phyloP scores from a whole-genome alignment of 2,113 vertebrate species.

The Varanus salvator region DNA sequence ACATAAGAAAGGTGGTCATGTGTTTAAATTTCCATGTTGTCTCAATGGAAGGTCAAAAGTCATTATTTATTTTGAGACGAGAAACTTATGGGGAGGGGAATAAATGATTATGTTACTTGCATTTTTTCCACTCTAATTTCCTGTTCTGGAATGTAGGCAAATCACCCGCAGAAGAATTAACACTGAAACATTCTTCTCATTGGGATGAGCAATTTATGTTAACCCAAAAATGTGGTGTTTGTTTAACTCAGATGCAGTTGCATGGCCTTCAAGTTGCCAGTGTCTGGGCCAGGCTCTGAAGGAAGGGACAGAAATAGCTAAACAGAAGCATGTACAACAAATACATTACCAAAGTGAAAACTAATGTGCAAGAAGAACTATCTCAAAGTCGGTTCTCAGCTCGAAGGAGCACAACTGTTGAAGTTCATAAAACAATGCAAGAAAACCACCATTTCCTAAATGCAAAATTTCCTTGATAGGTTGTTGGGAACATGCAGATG shows the following conservation, averaged over 20 bases:
- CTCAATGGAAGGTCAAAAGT: conserved; percentile 47
- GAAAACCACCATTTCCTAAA: neutral
- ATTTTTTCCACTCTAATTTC: conserved; percentile 56
- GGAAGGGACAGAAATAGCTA: conserved; percentile 18
- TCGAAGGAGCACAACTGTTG: neutral
- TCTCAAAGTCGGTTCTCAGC: neutral
- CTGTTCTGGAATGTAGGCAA: conserved; percentile 10
- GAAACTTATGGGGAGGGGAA: conserved; percentile 45
- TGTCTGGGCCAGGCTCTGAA: conserved; percentile 43
- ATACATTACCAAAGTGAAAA: neutral
- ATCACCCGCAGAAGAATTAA: conserved; percentile 50
- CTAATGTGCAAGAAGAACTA: neutral
- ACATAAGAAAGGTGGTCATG: conserved; percentile 13
- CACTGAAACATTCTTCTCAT: conserved; percentile 55
- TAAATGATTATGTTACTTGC: conserved; percentile 54
- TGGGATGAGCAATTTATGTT: conserved; percentile 38
- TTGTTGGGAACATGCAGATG: neutral
- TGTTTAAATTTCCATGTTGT: conserved; percentile 45
- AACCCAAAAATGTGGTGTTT: conserved; percentile 51
- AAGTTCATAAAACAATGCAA: neutral
- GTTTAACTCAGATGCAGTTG: conserved; percentile 50
- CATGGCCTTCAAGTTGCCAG: conserved; percentile 60
- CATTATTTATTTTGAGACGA: conserved; percentile 53
- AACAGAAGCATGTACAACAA: conserved; percentile 11
- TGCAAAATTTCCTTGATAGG: neutral